Conservation (phyloP, 1,140 invertebrate species). For the Bombus consobrinus region DNA sequence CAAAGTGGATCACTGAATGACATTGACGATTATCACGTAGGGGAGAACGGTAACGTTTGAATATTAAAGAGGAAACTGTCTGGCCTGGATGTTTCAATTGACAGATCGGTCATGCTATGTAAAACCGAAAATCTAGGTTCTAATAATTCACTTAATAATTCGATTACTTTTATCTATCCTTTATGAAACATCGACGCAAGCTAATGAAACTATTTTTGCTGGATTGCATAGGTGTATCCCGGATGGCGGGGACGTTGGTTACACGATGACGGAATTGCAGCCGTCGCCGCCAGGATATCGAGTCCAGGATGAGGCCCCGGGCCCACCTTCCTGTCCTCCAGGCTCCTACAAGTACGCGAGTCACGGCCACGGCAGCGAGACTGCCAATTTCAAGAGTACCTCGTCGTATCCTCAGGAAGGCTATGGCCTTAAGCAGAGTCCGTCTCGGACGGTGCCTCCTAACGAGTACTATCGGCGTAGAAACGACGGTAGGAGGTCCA, state of each 20-base stretch:
- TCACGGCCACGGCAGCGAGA: slow-evolving; percentile 75
- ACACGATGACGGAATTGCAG: slow-evolving; percentile 84
- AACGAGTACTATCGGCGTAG: slow-evolving; percentile 73
- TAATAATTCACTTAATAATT: too few species aligned
- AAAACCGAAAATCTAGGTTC: neutral
- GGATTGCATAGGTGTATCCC: slow-evolving; percentile 77
- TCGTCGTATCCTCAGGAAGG: slow-evolving; percentile 74
- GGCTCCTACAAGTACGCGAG: slow-evolving; percentile 79
- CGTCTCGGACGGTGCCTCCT: slow-evolving; percentile 68
- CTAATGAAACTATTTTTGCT: slow-evolving; percentile 22
- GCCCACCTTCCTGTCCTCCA: slow-evolving; percentile 73
- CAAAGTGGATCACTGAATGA: neutral
- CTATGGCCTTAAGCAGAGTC: slow-evolving; percentile 74
- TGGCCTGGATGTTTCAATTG: neutral
- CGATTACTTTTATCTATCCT: neutral
- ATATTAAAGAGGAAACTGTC: neutral
- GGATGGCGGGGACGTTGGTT: slow-evolving; percentile 81
- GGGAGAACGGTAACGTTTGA: neutral
- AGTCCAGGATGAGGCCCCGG: slow-evolving; percentile 81
- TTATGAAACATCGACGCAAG: neutral
- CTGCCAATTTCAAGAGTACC: slow-evolving; percentile 78
- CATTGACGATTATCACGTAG: neutral
- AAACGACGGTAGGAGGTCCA: slow-evolving; percentile 70
- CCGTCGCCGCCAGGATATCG: slow-evolving; percentile 80
- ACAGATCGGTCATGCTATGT: too few species aligned